Base-by-base conservation (phyloP, 2,113 vertebrate species). In the Montifringilla adamsi region DNA sequence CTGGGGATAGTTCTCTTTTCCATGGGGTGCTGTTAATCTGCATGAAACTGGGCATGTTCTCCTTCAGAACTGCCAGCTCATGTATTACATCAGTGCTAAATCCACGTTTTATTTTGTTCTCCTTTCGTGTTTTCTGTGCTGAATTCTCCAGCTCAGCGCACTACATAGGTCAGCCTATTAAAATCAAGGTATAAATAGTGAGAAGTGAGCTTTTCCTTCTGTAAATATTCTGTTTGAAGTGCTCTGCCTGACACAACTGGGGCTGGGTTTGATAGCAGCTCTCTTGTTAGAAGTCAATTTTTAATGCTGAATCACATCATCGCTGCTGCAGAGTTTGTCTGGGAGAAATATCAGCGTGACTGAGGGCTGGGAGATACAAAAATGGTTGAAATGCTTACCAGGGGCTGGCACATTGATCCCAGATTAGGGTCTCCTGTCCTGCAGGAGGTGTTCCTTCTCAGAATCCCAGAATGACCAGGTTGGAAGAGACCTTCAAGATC, bases 191-290 rank as follows among this genome's bases (percentile, higher is more conserved):
- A 90, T 84, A 89, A 93, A 87, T 67, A 90, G 67, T 55, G 86
- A 90, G 30, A 60, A 84, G 63, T 11, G 68, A 88, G 84, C 77
- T 94, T 81, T 89, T 77, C 19, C 80, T 87, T 56, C 69, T 82
- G 60, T 49, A 89, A 89, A 74, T 84, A 92, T 76, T 87, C 89
- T 76, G 47, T 91, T 94, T 97, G 93, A 96, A 91, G 87, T 63
- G 69, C 77, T 94, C 43, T 76, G 77, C 67, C 53, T 94, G 94
- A 94, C 95, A 92, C 89, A 94, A 84, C 60, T 68, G 68, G 86
- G 91, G 73, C 96, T 95, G 87, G 68, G n/a, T 84, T 74, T 74
- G 60, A 56, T 72, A 17, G 21, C 73, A 63, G 55, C 76, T 74
- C 26, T 69, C 35, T 67, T 46, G 46, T 50, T 78, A 50, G 84